phyloP scores from a whole-genome alignment of 2,888 invertebrate genomes.

The Diarsia rubi region DNA sequence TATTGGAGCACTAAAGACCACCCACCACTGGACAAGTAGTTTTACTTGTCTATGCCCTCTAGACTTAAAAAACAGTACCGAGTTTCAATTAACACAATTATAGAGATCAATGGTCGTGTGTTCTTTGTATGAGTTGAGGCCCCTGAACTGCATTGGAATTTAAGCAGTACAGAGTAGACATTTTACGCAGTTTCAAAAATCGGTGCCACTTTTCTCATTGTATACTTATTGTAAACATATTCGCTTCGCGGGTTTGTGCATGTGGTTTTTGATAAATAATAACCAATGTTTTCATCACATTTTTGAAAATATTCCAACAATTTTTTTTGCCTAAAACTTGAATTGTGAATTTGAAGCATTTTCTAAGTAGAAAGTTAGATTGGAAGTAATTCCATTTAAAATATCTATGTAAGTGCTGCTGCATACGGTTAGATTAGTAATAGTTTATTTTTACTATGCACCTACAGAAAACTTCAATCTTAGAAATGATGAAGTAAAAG shows the following conservation, averaged over 20 bases:
- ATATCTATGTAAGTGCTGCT: not conserved
- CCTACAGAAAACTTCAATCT: not conserved
- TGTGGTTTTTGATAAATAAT: not conserved
- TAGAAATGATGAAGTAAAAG: not conserved
- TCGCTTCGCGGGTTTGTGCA: not conserved
- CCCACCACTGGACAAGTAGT: not conserved
- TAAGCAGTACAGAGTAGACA: not conserved
- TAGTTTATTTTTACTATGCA: not conserved
- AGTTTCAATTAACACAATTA: not conserved
- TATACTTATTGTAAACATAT: not conserved
- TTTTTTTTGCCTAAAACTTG: too few species aligned
- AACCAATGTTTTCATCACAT: not conserved
- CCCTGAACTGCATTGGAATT: not conserved
- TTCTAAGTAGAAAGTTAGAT: too few species aligned
- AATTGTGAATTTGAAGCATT: not conserved
- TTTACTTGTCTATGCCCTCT: not conserved
- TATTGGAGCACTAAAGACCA: not conserved
- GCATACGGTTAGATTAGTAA: too few species aligned
- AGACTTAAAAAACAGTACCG: not conserved
- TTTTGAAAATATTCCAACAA: too few species aligned
- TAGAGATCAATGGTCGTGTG: not conserved
- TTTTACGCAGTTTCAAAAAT: not conserved
- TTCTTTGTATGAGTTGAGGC: not conserved
- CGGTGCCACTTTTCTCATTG: not conserved
- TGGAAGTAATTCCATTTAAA: not conserved